phyloP scores from a whole-genome alignment of 2,113 vertebrate species.

The Tetraodon nigroviridis region DNA sequence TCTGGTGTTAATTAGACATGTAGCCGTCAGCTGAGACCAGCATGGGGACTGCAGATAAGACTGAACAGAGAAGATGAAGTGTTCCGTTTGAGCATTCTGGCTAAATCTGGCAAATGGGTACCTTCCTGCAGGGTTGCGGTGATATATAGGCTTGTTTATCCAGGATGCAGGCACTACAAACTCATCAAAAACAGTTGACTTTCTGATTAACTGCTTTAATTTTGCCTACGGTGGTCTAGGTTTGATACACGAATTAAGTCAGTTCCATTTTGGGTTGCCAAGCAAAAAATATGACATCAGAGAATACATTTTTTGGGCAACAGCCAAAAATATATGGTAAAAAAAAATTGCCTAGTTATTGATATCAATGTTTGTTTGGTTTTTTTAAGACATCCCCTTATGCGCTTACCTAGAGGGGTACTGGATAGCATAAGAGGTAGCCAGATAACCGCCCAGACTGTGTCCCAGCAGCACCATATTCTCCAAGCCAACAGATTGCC shows the following conservation, averaged over 20 bases:
- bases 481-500: constrained; percentile 75
- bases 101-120: not conserved
- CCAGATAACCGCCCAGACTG: constrained; percentile 80
- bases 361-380: not conserved
- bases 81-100: not conserved
- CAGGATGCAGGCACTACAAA: not conserved
- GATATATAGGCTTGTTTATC: not conserved
- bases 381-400: not conserved
- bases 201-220: not conserved
- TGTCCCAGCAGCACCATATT: constrained; percentile 83
- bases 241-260: too few relatives aligned
- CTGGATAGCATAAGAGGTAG: constrained; percentile 80
- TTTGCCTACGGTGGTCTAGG: not conserved
- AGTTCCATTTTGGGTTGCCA: too few relatives aligned
- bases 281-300: too few relatives aligned
- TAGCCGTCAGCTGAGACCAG: too few relatives aligned
- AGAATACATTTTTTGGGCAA: too few relatives aligned
- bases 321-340: too few relatives aligned
- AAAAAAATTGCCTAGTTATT: too few relatives aligned
- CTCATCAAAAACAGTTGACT: not conserved
- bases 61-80: not conserved
- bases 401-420: constrained; percentile 79
- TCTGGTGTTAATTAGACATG: too few relatives aligned
- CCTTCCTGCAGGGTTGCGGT: not conserved
- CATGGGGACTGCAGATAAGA: too few relatives aligned